Evolutionary conservation across 2,113 vertebrate species (phyloP).

Genomic region (Marcusenius ussheri): DNA sequence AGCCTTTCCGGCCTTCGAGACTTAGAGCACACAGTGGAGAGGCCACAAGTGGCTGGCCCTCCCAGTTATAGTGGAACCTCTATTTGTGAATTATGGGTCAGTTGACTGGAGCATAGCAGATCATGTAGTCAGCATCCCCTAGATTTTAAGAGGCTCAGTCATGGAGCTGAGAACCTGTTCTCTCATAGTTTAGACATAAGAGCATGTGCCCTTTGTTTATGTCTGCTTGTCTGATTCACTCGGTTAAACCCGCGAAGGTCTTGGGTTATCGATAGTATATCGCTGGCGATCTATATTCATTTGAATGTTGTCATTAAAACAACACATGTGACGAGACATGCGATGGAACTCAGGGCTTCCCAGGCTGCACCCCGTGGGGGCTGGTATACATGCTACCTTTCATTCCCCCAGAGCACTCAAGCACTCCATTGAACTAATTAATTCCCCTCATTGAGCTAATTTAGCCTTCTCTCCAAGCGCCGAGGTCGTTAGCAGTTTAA

Average conservation of each 20-base stretch:
- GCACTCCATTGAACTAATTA: background rate
- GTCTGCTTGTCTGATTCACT: background rate
- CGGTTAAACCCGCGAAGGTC: background rate
- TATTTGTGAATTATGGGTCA: background rate
- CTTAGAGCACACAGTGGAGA: background rate
- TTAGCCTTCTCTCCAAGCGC: background rate
- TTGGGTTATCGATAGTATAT: background rate
- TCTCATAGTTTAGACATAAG: background rate
- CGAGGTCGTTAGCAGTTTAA: conserved; percentile 12
- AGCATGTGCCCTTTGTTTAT: background rate
- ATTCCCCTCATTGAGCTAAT: conserved; percentile 9
- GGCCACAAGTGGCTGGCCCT: background rate
- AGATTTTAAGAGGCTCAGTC: background rate
- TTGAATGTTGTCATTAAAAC: background rate
- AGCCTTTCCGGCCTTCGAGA: background rate
- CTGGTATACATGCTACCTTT: background rate
- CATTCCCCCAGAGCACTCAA: background rate
- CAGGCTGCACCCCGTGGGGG: background rate
- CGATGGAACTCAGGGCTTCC: background rate
- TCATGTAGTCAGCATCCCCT: background rate
- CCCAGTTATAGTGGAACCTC: background rate
- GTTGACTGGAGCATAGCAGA: background rate
- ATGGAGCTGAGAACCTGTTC: background rate
- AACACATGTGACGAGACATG: background rate
- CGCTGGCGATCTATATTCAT: background rate